Percentiles rank a stretch among this genome's conserved stretches.
phyloP scores from a whole-genome alignment of 2,113 vertebrate genomes.

The Scomber japonicus region DNA sequence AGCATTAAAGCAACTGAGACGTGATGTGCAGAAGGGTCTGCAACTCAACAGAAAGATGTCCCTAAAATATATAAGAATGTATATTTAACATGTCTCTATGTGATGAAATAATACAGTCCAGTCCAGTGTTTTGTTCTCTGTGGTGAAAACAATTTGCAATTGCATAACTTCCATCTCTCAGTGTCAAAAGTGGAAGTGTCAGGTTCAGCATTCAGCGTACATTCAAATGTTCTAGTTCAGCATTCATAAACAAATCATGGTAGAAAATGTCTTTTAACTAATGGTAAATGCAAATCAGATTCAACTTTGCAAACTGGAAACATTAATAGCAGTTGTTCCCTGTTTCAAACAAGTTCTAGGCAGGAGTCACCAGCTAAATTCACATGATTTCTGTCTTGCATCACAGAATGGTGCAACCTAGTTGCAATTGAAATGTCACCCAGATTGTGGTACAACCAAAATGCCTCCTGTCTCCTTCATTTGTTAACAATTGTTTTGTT shows the following conservation, averaged over 20 bases:
- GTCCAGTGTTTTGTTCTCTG: neutral
- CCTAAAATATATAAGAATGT: no score
- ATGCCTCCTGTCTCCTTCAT: no score
- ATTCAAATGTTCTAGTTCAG: conserved; percentile 66
- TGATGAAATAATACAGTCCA: neutral
- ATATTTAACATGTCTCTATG: no score
- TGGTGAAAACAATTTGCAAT: conserved; percentile 20
- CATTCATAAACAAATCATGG: conserved; percentile 34
- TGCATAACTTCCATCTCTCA: neutral
- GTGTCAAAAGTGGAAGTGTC: conserved; percentile 29
- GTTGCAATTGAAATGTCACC: neutral
- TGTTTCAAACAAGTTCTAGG: neutral
- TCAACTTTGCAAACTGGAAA: neutral
- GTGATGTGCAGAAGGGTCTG: neutral
- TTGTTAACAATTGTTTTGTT: neutral
- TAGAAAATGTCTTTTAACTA: conserved; percentile 38
- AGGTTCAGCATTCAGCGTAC: conserved; percentile 26
- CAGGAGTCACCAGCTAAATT: neutral
- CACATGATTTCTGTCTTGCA: neutral
- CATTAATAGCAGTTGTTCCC: conserved; percentile 1
- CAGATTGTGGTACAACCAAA: no score
- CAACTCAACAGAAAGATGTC: neutral
- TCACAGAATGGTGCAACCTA: neutral
- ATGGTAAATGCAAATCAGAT: conserved; percentile 60
- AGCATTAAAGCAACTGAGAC: neutral